Percentiles rank a stretch among this genome's conserved stretches.
Conservation (phyloP, 2,888 invertebrate genomes). For the Monochamus alternatus region DNA sequence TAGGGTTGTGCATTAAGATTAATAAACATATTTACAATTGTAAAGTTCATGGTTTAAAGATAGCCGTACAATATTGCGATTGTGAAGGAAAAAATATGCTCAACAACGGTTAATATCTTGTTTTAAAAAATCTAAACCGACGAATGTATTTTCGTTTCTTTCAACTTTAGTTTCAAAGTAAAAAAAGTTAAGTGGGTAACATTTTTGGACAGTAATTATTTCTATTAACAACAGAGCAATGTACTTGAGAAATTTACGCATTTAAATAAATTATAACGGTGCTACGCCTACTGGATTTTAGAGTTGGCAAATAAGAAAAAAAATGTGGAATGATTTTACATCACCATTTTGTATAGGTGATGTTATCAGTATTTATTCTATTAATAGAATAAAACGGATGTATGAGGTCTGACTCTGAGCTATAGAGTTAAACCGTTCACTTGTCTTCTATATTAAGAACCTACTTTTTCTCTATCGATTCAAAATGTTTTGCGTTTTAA, state of each 20-base stretch:
- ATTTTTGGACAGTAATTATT: slow-evolving; percentile 3
- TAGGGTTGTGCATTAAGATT: slow-evolving; percentile 58
- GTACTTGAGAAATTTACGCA: slow-evolving; percentile 12
- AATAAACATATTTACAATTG: slow-evolving; percentile 56
- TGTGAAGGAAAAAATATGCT: slow-evolving; percentile 51
- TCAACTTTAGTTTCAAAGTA: slow-evolving; percentile 8
- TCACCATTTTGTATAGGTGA: slow-evolving; percentile 21
- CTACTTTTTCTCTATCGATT: slow-evolving; percentile 58
- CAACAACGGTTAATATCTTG: slow-evolving; percentile 54
- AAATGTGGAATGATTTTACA: slow-evolving; percentile 17
- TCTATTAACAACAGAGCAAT: slow-evolving; percentile 7
- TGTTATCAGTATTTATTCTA: slow-evolving; percentile 31
- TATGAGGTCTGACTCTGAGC: slow-evolving; percentile 37
- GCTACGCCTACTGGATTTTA: not conserved
- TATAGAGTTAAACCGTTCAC: slow-evolving; percentile 48
- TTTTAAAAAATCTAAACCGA: slow-evolving; percentile 8
- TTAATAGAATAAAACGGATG: slow-evolving; percentile 43
- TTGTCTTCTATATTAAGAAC: slow-evolving; percentile 49
- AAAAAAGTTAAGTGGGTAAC: not conserved
- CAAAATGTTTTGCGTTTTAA: slow-evolving; percentile 50
- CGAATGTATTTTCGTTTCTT: slow-evolving; percentile 2
- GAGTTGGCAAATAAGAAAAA: slow-evolving; percentile 28
- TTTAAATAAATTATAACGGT: slow-evolving; percentile 22
- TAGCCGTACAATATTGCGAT: slow-evolving; percentile 50
- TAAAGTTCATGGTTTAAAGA: slow-evolving; percentile 60